Conservation (phyloP, 2,113 vertebrate genomes). For the Istiophorus platypterus region DNA sequence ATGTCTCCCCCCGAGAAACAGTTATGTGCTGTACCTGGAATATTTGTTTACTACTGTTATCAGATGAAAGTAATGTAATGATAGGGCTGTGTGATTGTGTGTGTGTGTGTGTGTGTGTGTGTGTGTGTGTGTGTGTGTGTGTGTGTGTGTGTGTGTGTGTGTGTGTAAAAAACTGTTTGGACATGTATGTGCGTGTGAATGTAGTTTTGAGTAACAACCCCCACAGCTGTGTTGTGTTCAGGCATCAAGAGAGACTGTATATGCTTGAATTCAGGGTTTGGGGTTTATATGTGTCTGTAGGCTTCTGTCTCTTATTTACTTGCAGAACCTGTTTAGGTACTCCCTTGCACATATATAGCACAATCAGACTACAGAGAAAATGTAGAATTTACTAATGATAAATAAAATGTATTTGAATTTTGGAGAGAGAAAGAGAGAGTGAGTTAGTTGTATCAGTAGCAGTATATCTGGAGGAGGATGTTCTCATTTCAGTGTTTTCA, state of each 20-base stretch:
- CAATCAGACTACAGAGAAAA: too few relatives aligned
- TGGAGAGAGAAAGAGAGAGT: background rate
- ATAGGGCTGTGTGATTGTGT: background rate
- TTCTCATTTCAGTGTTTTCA: conserved; percentile 54
- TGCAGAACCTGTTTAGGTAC: background rate
- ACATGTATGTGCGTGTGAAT: background rate
- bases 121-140: background rate
- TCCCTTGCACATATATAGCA: background rate
- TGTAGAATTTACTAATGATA: too few relatives aligned
- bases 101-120: background rate
- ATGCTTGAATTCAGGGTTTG: background rate
- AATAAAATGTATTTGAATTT: background rate
- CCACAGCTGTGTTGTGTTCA: conserved; percentile 4
- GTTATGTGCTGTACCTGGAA: too few relatives aligned
- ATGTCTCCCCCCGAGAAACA: background rate
- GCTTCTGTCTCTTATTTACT: background rate
- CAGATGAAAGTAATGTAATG: background rate
- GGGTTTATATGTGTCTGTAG: background rate
- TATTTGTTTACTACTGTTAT: conserved; percentile 13
- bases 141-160: background rate
- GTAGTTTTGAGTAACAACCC: background rate
- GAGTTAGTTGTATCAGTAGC: conserved; percentile 43
- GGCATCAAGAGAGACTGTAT: background rate
- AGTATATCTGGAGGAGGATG: conserved; percentile 50
- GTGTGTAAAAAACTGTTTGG: background rate